Percentiles rank a stretch among this genome's conserved stretches.
Evolutionary conservation across 2,797 vertebrate species (phyloP).

Genomic region (Pipistrellus nathusii): DNA sequence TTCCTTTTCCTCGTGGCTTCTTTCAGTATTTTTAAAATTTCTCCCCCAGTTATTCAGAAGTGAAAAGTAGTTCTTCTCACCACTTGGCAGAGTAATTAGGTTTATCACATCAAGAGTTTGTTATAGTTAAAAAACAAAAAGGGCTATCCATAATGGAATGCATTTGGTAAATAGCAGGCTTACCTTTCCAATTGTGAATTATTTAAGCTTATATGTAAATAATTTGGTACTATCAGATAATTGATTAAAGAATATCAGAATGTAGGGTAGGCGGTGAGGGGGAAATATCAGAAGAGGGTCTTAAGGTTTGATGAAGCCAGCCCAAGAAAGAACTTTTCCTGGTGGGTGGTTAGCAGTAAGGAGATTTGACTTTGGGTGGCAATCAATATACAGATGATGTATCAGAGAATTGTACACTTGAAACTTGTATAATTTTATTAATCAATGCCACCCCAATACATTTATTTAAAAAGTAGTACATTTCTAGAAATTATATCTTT

Average conservation of each 20-base stretch:
- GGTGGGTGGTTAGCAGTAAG: background rate
- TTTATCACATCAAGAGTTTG: background rate
- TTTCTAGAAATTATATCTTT: background rate
- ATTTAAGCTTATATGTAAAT: background rate
- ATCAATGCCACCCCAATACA: background rate
- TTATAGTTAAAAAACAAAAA: background rate
- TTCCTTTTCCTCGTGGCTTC: background rate
- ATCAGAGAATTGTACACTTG: background rate
- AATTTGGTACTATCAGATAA: background rate
- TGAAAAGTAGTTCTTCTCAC: background rate
- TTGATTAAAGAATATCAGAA: slow-evolving; percentile 18
- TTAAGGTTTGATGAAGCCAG: background rate
- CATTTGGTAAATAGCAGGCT: background rate
- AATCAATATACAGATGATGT: background rate
- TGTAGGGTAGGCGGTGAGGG: background rate
- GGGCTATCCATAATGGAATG: background rate
- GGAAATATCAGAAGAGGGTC: background rate
- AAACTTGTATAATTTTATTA: background rate
- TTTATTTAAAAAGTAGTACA: background rate
- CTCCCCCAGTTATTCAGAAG: background rate
- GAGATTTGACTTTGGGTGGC: background rate
- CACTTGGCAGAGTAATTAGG: background rate
- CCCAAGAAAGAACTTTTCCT: background rate
- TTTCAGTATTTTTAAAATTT: background rate
- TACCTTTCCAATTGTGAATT: slow-evolving; percentile 9